Evolutionary conservation across 30 jellyfish, hydroid and myxozoan genomes (phyloP), one percentile per base, ranked within the genome.

Genomic region (Calvadosia cruxmelitensis): DNA sequence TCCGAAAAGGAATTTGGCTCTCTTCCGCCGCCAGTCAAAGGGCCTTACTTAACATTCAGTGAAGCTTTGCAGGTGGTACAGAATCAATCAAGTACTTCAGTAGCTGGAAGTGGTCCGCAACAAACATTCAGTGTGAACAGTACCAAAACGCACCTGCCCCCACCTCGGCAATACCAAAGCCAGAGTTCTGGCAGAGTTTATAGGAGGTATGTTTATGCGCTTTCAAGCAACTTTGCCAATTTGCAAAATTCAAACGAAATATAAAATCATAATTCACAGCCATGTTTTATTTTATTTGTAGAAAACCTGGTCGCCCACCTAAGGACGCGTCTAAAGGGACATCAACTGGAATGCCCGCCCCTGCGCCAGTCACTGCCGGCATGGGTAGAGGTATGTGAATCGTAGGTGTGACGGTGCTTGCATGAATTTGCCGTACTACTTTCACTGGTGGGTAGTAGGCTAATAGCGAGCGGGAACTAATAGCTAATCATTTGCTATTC

Each of bases 11-110:
- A n/a, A n/a, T n/a, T n/a, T n/a, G 57, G 57, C 20, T 42, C 57
- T 5, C n/a, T n/a, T n/a, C n/a, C n/a, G n/a, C 10, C 57, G 20
- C 15, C 57, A 42, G 10, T 20, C 10, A 42, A 20, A 20, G 15
- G 57, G 20, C 57, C 57, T 34, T 80, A 79, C 33, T 66, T 87
- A 72, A 87, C 97, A 31, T 87, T 87, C 52, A 80, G 94, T 66
- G 97, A 87, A 48, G 97, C 97, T 0, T 71, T 87, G 77, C 79
- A 81, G 53, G 84, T 79, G 35, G 97, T 87, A 0, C 86, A 75
- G 31, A 67, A 31, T 25, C 57, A 42, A 42, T 42, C 57, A 5
- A n/a, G n/a, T n/a, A n/a, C n/a, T n/a, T n/a, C n/a, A n/a, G n/a
- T n/a, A n/a, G n/a, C n/a, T n/a, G n/a, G n/a, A n/a, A n/a, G n/a